These are phyloP conservation scores for Ectemnius cavifrons DNA, from an alignment of 2,888 invertebrate species.

Conservation along the genomic window DNA sequence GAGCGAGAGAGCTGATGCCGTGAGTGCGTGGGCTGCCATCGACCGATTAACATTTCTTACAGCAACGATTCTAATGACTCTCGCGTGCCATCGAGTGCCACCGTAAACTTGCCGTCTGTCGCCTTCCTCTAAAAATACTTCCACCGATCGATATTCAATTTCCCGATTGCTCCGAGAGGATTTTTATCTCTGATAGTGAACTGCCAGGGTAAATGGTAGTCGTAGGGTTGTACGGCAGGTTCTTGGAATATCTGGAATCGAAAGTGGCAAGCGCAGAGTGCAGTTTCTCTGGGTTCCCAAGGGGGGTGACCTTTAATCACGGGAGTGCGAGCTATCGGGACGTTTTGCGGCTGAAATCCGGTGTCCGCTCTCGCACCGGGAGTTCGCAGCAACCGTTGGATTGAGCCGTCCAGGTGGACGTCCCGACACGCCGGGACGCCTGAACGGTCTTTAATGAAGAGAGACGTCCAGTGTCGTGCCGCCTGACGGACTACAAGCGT, in stretches of 20 bases:
- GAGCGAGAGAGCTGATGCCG: slow-evolving; percentile 7
- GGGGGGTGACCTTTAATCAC: slow-evolving; percentile 58
- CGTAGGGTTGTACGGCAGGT: too few species aligned
- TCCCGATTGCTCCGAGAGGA: too few species aligned
- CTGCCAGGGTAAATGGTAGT: too few species aligned
- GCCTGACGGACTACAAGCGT: slow-evolving; percentile 67
- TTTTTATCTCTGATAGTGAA: too few species aligned
- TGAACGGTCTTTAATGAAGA: slow-evolving; percentile 65
- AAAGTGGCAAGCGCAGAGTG: slow-evolving; percentile 1
- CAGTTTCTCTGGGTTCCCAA: slow-evolving; percentile 22
- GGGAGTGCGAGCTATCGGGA: slow-evolving; percentile 41
- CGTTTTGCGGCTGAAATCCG: slow-evolving; percentile 41
- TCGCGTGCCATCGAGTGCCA: too few species aligned
- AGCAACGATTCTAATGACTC: slow-evolving; percentile 20
- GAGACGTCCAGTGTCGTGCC: slow-evolving; percentile 61
- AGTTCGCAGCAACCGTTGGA: slow-evolving; percentile 46
- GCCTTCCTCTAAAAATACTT: too few species aligned
- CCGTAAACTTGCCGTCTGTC: too few species aligned
- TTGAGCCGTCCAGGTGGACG: slow-evolving; percentile 65
- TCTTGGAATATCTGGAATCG: too few species aligned
- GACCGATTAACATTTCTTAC: slow-evolving; percentile 34
- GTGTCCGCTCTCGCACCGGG: slow-evolving; percentile 42
- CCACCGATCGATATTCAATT: too few species aligned
- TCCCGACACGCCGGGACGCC: slow-evolving; percentile 59
- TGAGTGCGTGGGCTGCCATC: slow-evolving; percentile 33